phyloP scores from a whole-genome alignment of 2,797 vertebrate genomes.

The Ataeniobius toweri region DNA sequence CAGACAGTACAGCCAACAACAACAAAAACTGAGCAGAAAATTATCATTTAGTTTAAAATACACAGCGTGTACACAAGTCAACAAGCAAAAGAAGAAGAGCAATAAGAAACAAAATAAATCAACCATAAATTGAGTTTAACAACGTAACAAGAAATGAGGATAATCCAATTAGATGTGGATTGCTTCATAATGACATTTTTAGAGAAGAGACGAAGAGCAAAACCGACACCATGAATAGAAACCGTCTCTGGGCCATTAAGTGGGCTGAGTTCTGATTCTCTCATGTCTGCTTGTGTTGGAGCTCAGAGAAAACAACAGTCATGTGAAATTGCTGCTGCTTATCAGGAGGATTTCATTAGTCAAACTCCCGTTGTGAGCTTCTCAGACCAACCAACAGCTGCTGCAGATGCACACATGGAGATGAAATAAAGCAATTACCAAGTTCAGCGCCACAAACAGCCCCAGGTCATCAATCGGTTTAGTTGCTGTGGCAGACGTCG shows the following conservation, averaged over 20 bases:
- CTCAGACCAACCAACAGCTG: neutral
- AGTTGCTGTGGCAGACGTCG: neutral
- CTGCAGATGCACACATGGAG: neutral
- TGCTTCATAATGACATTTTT: neutral
- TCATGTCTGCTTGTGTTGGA: neutral
- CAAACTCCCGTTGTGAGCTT: neutral
- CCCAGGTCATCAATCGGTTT: neutral
- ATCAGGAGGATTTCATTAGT: conserved; percentile 5
- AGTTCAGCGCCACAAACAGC: neutral
- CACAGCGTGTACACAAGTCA: neutral
- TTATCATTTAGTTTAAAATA: neutral
- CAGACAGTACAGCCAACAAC: too few relatives aligned
- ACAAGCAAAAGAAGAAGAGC: neutral
- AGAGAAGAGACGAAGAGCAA: neutral
- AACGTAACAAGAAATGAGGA: neutral
- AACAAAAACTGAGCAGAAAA: neutral
- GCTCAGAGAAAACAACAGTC: neutral
- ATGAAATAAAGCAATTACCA: conserved; percentile 12
- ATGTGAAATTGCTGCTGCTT: neutral
- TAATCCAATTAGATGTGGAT: neutral
- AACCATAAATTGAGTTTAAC: neutral
- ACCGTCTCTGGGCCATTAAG: neutral
- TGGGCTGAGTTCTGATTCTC: neutral
- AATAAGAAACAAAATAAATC: neutral
- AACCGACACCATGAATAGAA: too few relatives aligned